These are phyloP conservation scores for Chaitophorus viminalis DNA, from an alignment of 2,888 invertebrate species.

Conservation along the genomic window DNA sequence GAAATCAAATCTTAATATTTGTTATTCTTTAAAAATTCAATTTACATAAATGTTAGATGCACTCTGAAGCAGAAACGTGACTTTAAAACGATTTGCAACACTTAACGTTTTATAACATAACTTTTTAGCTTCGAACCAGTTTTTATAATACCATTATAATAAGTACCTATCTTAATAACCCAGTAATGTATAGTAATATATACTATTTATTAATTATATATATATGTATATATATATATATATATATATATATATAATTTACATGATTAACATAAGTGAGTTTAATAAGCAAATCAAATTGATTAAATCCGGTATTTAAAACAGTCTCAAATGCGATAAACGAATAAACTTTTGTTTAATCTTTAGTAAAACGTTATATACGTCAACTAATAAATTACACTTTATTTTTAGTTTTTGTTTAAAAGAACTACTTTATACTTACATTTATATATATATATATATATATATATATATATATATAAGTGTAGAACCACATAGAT, in stretches of 20 bases:
- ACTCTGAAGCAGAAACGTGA: constrained; percentile 19
- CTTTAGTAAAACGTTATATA: not conserved
- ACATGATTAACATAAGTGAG: not conserved
- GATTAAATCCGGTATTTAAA: constrained; percentile 32
- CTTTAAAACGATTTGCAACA: constrained; percentile 37
- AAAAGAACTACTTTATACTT: no score
- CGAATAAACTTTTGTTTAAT: constrained; percentile 1
- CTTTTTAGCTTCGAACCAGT: constrained; percentile 45
- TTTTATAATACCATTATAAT: constrained; percentile 36
- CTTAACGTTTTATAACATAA: constrained; percentile 1
- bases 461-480: no score
- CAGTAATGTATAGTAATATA: not conserved
- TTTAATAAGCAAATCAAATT: constrained; percentile 41
- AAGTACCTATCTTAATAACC: not conserved
- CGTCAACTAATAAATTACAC: not conserved
- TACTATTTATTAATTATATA: not conserved
- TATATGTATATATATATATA: not conserved
- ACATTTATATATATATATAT: no score
- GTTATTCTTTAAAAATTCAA: constrained; percentile 7
- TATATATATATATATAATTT: not conserved
- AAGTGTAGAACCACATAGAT: no score
- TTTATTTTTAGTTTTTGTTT: no score
- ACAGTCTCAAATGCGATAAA: not conserved
- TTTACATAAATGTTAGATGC: constrained; percentile 37
- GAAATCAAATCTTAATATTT: constrained; percentile 4